These are phyloP conservation scores for Ips typographus DNA, from an alignment of 1,140 invertebrate genomes.

Conservation along the genomic window DNA sequence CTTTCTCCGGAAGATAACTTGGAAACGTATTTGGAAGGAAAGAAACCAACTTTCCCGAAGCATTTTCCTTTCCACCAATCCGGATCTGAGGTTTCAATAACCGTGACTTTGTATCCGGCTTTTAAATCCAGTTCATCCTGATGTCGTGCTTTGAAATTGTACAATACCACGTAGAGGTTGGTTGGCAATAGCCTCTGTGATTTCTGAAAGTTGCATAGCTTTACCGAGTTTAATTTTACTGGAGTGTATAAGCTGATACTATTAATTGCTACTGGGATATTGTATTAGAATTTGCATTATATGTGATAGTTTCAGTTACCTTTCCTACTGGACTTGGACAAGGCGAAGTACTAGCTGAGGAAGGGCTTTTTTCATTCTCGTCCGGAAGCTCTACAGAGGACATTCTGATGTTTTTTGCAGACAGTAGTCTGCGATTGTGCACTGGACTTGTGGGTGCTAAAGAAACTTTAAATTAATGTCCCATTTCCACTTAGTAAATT, in stretches of 20 bases:
- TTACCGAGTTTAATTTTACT: too few relatives aligned
- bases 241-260: too few relatives aligned
- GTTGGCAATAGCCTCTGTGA: slow-evolving; percentile 82
- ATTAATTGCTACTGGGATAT: too few relatives aligned
- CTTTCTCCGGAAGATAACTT: slow-evolving; percentile 85
- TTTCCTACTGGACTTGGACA: slow-evolving; percentile 79
- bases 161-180: slow-evolving; percentile 91
- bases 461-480: slow-evolving; percentile 23
- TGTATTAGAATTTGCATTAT: too few relatives aligned
- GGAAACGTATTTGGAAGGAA: slow-evolving; percentile 92
- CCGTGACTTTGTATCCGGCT: slow-evolving; percentile 92
- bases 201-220: slow-evolving; percentile 60
- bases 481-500: too few relatives aligned
- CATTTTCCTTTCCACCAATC: slow-evolving; percentile 98
- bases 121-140: slow-evolving; percentile 92
- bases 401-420: slow-evolving; percentile 80
- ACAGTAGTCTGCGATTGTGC: slow-evolving; percentile 74
- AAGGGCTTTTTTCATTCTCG: slow-evolving; percentile 87
- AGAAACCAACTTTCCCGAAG: slow-evolving; percentile 86
- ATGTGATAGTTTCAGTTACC: slow-evolving; percentile 38
- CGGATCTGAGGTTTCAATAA: slow-evolving; percentile 90
- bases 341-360: slow-evolving; percentile 87
- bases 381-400: slow-evolving; percentile 90
- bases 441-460: slow-evolving; percentile 88
- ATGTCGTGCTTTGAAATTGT: slow-evolving; percentile 93